These are phyloP conservation scores for Leuctra nigra DNA, from an alignment of 2,888 invertebrate species.

Conservation along the genomic window DNA sequence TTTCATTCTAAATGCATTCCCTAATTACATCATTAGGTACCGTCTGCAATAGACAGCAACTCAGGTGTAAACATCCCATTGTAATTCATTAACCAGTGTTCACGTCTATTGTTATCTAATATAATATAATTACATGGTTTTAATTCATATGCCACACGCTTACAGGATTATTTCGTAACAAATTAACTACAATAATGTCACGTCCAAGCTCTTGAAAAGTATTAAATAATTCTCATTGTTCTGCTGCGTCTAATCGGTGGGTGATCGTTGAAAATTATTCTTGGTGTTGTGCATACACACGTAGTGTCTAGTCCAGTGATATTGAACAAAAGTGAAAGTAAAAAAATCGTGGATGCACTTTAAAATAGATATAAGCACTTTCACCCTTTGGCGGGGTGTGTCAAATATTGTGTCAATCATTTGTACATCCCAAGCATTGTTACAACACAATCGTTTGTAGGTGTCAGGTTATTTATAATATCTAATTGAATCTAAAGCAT, in stretches of 20 bases:
- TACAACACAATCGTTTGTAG: no score
- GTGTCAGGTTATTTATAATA: no score
- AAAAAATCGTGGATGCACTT: neutral
- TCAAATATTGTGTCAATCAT: neutral
- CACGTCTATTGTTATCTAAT: no score
- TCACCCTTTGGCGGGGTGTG: neutral
- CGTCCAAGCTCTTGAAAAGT: neutral
- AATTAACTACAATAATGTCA: constrained; percentile 1
- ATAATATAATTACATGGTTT: neutral
- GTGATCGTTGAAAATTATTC: neutral
- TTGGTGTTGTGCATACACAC: neutral
- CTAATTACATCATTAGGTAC: no score
- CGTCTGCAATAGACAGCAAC: no score
- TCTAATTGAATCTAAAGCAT: no score
- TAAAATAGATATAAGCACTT: neutral
- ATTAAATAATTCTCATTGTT: constrained; percentile 8
- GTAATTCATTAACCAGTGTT: no score
- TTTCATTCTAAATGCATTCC: no score
- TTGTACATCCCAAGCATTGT: no score
- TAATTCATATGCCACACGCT: no score
- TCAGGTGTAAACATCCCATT: no score
- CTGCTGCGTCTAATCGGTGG: neutral
- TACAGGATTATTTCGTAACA: neutral
- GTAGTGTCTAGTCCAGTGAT: neutral
- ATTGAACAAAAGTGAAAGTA: neutral